phyloP scores from a whole-genome alignment of 2,797 vertebrate genomes.

The Vireo griseus region DNA sequence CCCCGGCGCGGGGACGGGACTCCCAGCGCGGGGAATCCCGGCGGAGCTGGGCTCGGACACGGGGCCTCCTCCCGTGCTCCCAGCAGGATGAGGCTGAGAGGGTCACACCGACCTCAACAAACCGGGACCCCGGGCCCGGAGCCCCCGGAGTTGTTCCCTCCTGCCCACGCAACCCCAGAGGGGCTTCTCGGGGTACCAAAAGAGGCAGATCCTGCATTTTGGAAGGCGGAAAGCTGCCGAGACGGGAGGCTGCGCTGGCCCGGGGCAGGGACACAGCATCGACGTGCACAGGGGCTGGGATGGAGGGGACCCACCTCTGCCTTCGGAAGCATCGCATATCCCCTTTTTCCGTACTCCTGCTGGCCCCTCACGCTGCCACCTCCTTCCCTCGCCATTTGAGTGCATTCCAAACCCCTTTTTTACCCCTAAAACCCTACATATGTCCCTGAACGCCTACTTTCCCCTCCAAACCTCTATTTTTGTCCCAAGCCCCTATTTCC shows the following conservation, averaged over 20 bases:
- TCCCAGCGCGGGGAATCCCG: accelerated
- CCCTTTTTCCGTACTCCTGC: background rate
- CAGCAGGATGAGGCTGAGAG: background rate
- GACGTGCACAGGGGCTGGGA: background rate
- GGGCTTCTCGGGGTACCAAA: accelerated
- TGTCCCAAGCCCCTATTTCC: background rate
- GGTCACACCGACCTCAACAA: accelerated
- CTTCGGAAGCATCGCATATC: background rate
- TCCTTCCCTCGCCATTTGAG: background rate
- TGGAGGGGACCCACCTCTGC: background rate
- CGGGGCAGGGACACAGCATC: background rate
- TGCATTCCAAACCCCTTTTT: background rate
- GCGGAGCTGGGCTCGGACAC: background rate
- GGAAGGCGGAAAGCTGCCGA: background rate
- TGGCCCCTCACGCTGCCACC: background rate
- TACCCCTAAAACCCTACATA: no score
- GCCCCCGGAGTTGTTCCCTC: background rate
- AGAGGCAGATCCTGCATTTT: background rate
- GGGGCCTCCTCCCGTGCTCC: accelerated
- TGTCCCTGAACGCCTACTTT: background rate
- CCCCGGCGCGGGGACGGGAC: accelerated
- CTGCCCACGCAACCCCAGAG: background rate
- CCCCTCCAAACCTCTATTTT: background rate
- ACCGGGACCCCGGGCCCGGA: accelerated
- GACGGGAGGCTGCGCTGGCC: no score